Evolutionary conservation across 2,797 vertebrate genomes (phyloP).

Genomic region (Sylvilagus floridanus): DNA sequence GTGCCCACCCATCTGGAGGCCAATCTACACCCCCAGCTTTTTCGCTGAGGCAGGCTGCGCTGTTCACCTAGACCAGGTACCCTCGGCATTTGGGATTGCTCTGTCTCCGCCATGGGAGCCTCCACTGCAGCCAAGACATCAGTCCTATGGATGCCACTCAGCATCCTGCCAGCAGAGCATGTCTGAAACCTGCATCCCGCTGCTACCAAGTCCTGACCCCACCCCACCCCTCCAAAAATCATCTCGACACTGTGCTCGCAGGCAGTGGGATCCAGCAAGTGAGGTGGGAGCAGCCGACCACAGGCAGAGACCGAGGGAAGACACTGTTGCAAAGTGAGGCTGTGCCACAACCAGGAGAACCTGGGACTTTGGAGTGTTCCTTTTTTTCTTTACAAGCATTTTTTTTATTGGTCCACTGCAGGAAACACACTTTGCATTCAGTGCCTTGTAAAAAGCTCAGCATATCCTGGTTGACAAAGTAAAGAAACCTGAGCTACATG

Average conservation of each 20-base stretch:
- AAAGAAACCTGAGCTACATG: background rate
- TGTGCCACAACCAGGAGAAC: background rate
- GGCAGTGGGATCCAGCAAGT: background rate
- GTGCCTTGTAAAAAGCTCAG: background rate
- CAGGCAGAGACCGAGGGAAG: background rate
- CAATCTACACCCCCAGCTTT: background rate
- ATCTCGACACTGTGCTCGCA: background rate
- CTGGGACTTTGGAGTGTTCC: no score
- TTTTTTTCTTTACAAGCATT: background rate
- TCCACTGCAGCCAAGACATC: background rate
- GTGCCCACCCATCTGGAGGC: background rate
- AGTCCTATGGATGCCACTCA: background rate
- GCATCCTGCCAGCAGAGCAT: background rate
- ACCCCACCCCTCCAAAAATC: background rate
- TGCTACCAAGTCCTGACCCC: background rate
- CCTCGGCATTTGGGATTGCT: background rate
- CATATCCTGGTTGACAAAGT: background rate
- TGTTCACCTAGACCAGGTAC: background rate
- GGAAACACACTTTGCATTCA: background rate
- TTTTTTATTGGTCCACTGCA: background rate
- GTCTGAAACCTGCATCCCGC: background rate
- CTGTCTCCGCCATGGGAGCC: accelerated
- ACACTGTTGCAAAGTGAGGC: accelerated
- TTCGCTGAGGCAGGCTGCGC: background rate
- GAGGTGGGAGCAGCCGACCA: background rate